Base-by-base conservation (phyloP, 2,797 vertebrate species). In the Hydrolagus colliei region DNA sequence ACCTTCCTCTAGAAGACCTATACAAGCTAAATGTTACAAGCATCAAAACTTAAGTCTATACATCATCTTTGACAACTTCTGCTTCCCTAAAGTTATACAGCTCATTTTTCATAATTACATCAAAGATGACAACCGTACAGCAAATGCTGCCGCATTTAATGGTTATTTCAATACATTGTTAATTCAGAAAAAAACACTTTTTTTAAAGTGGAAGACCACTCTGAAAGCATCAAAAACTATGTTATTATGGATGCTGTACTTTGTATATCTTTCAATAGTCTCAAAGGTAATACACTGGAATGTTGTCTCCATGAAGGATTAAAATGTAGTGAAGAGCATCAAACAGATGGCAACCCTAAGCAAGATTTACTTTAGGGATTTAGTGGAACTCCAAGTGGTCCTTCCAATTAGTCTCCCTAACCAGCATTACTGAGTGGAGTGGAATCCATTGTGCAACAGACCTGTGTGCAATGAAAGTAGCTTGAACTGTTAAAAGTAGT, bases 281-380 rank as follows among this genome's bases (percentile, higher is more conserved):
- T 73, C n/a, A 27, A 73, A 73, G 12, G 72, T 73, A 73, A 71
- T 71, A 27, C 11, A n/a, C 12, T 10, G 72, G 22, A 16, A 10
- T 27, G n/a, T 4, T 73, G 9, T 73, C 9, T 73, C 82, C 86
- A 86, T 88, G 87, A 87, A 79, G 61, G n/a, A 88, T 88, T 87
- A 86, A 88, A 89, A 88, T 87, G 86, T 86, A 82, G 87, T 87
- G 14, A 73, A 87, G 68, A 87, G 86, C 59, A 20, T 72, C 35
- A 72, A 86, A 86, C 88, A 91, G 86, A 91, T 89, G 88, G 87
- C 72, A 90, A 89, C 80, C 87, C 52, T 89, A 86, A 89, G 85
- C 87, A 91, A 89, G 77, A 88, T 90, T 91, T 89, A 88, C 86
- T 89, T 76, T 80, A 88, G 22, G 86, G 86, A 86, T 87, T 86